A percentile compares a stretch with the other conserved stretches of the same genome.
phyloP scores from a whole-genome alignment of 2,797 vertebrate species.

The Artibeus lituratus region DNA sequence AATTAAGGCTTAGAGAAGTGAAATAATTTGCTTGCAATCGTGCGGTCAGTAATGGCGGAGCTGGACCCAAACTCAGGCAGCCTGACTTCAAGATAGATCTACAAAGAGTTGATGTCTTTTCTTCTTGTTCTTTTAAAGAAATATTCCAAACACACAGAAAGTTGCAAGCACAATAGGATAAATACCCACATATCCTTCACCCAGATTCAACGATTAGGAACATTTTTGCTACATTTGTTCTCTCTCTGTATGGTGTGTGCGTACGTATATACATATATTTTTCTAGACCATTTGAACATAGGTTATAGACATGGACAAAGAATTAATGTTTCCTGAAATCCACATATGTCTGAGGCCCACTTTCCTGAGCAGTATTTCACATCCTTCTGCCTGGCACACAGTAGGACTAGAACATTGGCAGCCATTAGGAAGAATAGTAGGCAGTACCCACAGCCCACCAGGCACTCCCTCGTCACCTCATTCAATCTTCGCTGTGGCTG shows the following conservation, averaged over 20 bases:
- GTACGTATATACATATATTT: background rate
- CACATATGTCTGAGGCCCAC: background rate
- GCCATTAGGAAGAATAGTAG: background rate
- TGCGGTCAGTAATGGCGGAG: background rate
- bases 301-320: background rate
- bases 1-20: background rate
- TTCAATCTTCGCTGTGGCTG: background rate
- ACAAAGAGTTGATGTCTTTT: background rate
- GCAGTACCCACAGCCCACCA: no score
- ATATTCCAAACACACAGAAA: background rate
- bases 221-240: background rate
- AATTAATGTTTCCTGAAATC: background rate
- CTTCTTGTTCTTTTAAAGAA: background rate
- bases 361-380: background rate
- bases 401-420: background rate
- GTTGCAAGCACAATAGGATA: background rate
- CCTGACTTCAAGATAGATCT: background rate
- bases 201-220: background rate
- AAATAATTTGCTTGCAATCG: background rate
- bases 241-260: background rate
- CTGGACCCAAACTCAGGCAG: background rate
- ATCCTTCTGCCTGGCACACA: background rate
- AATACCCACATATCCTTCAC: background rate
- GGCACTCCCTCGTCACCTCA: no score
- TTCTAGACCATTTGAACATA: background rate